Evolutionary conservation across 2,888 invertebrate genomes (phyloP), one percentile per base, ranked within the genome.

Genomic region (Xestia ashworthii): DNA sequence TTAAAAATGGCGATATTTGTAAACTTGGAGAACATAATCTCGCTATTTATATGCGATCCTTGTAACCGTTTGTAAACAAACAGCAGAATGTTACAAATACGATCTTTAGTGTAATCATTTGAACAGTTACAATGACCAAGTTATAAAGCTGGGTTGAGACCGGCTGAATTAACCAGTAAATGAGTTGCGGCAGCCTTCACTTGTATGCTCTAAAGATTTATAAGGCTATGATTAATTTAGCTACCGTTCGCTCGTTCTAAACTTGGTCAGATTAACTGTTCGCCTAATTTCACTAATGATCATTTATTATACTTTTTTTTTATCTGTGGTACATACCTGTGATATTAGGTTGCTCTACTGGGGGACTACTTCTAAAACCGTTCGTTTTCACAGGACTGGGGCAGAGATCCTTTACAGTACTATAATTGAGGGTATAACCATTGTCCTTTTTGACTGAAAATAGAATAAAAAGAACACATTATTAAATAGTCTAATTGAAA

Each of bases 401-500:
- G 86, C 96, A 95, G 91, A 96, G 91, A 90, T 95, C 96, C 93
- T 97, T 97, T 81, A 96, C 95, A 81, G 96, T 96, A 81, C 94
- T 96, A 90, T 95, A 97, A 90, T 94, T 97, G 87, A 97, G 95
- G 83, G 95, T 96, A 90, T 96, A 97, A 71, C 96, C 96, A 78
- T 97, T 97, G 90, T 97, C 97, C 93, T 96, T 96, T 94, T 96
- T 97, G 82, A 94, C 97, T 97, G 95, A 58, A 95, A 95, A 87
- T 74, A 82, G 79, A 44, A 65, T 82, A 80, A 82, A 84, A 85
- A 79, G 25, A 80, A n/a, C 25, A 81, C 74, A 25, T 72, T 73
- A 48, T 64, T 38, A 16, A 11, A 73, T 53, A 22, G 19, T 46
- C 8, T 68, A 22, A 55, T 67, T 62, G 50, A 9, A 70, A 58